Conservation (phyloP, 2,888 invertebrate species). For the Tholera decimalis region DNA sequence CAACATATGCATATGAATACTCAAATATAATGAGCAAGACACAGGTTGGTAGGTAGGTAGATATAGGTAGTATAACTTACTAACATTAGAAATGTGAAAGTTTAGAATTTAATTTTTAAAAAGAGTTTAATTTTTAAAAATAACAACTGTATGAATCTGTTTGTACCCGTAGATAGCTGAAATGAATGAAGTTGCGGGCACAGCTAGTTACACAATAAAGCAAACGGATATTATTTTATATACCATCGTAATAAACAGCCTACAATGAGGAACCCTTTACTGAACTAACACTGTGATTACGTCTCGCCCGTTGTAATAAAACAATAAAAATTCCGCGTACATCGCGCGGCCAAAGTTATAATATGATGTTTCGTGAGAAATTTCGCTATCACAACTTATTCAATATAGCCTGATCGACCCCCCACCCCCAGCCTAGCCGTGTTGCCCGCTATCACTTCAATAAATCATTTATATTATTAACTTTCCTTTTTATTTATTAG, state of each 20-base stretch:
- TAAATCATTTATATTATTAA: constrained; percentile 72
- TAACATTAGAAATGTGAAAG: too few species aligned
- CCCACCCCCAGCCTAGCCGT: constrained; percentile 57
- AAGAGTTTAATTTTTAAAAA: too few species aligned
- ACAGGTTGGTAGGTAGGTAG: constrained; percentile 2
- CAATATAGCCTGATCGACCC: constrained; percentile 80
- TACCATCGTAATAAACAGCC: too few species aligned
- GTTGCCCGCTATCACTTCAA: constrained; percentile 70
- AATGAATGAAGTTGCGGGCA: too few species aligned
- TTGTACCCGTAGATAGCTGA: too few species aligned
- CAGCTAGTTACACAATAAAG: too few species aligned
- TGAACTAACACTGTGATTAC: constrained; percentile 23
- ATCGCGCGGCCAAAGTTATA: constrained; percentile 84
- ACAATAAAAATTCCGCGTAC: constrained; percentile 86
- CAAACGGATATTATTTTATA: too few species aligned
- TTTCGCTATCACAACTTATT: constrained; percentile 88
- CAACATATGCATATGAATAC: constrained; percentile 17
- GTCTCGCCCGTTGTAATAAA: constrained; percentile 71
- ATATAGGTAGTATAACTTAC: constrained; percentile 23
- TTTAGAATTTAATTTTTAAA: too few species aligned
- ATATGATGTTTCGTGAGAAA: constrained; percentile 88
- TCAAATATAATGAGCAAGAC: constrained; percentile 27
- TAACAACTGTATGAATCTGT: too few species aligned
- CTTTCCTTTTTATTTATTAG: constrained; percentile 65
- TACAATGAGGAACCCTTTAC: not conserved